These are phyloP conservation scores for Halcyon senegalensis DNA, from an alignment of 2,113 vertebrate genomes.

Conservation along the genomic window DNA sequence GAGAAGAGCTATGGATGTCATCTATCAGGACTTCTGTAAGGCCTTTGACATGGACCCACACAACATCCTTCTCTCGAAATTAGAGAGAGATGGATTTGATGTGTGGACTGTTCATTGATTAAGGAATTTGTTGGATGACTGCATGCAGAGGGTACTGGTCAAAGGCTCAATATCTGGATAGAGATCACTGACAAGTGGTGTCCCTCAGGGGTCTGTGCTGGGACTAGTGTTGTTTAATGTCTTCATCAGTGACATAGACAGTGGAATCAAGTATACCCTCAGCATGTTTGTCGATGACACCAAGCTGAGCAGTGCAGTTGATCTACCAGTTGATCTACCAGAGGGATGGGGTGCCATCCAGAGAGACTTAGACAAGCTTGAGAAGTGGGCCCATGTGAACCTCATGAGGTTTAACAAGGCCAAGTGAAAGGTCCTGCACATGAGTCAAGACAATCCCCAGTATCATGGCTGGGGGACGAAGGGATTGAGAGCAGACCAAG, in stretches of 20 bases:
- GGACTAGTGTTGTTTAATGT: not conserved
- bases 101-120: not conserved
- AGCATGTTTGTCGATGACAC: not conserved
- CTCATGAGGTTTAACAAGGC: not conserved
- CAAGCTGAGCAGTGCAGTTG: not conserved
- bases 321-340: not conserved
- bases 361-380: not conserved
- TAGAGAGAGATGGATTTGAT: not conserved
- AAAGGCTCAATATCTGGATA: not conserved
- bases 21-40: not conserved
- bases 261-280: not conserved
- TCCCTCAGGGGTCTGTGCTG: not conserved
- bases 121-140: not conserved
- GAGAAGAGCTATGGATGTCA: not conserved
- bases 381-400: not conserved
- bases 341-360: not conserved
- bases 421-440: not conserved
- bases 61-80: not conserved
- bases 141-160: not conserved
- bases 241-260: not conserved
- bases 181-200: not conserved
- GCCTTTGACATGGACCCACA: not conserved
- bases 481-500: no score
- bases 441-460: not conserved
- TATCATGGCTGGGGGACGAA: no score